Evolutionary conservation across 2,797 vertebrate genomes (phyloP).

Genomic region (Pseudomugil gertrudae): DNA sequence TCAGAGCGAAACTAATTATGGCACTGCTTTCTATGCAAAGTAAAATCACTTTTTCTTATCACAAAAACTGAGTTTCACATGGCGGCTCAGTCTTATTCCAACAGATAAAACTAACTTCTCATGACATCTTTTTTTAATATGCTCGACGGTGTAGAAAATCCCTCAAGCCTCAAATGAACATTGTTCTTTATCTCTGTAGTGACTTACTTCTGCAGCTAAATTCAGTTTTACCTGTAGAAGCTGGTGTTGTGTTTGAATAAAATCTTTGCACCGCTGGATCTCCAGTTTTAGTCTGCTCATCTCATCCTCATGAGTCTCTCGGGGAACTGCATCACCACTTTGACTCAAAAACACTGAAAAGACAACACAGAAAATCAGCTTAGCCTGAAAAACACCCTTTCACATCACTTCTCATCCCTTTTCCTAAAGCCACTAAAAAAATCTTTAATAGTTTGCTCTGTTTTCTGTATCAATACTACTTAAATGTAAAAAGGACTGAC

Average conservation of each 20-base stretch:
- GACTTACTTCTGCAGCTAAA: background rate
- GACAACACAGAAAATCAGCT: constrained; percentile 9
- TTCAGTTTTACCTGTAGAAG: constrained; percentile 86
- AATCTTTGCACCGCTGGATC: constrained; percentile 94
- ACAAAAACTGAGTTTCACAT: background rate
- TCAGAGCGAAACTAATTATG: background rate
- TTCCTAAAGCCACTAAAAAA: too few relatives aligned
- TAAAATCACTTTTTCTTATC: background rate
- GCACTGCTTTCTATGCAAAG: background rate
- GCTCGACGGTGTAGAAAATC: too few relatives aligned
- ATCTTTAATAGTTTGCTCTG: too few relatives aligned
- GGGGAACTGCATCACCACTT: constrained; percentile 82
- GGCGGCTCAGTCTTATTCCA: background rate
- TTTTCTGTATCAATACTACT: background rate
- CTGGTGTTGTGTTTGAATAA: constrained; percentile 93
- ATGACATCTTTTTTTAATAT: background rate
- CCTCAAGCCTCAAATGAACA: background rate
- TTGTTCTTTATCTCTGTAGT: background rate
- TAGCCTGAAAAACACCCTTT: background rate
- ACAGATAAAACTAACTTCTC: background rate
- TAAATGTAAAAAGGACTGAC: background rate
- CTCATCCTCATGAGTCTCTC: constrained; percentile 88
- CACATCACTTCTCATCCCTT: too few relatives aligned
- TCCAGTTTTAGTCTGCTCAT: constrained; percentile 88
- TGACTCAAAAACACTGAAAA: constrained; percentile 85